Evolutionary conservation across 2,797 vertebrate species (phyloP), one percentile per base, ranked within the genome.

Genomic region (Sarcophilus harrisii): DNA sequence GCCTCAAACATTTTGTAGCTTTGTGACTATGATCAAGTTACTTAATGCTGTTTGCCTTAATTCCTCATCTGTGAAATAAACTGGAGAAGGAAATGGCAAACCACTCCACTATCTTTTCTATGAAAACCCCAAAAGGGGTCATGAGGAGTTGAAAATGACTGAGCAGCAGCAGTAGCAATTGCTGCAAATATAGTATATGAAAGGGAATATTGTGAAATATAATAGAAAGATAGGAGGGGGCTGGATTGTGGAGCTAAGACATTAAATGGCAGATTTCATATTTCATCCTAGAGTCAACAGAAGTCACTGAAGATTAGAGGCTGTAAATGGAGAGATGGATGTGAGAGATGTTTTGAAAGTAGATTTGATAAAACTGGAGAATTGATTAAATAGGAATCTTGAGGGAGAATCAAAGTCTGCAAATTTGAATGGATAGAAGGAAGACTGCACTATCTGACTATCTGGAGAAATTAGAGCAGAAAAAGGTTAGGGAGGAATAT

Each of bases 351-450:
- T 45, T 62, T 62, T 32, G 91, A 91, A 73, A 28, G 30, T 92
- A 57, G 2, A 92, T 62, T 93, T 3, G 58, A 90, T 92, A 52
- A 21, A 55, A 28, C 57, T 93, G 90, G 58, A 90, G 66, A 91
- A 90, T 28, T 90, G 62, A 94, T 94, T 87, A 90, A 93, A 96
- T 66, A 93, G 10, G 58, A 21, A 24, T 57, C 32, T 81, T 58
- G 32, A 58, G 90, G 29, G 18, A 95, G 45, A 81, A 92, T 94
- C 49, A 52, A 54, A 29, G 27, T 90, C 91, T 97, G 91, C 93
- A 95, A 11, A 16, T 11, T 52, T 59, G 54, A 96, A 14, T 66
- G 66, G 93, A 38, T 90, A 14, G 45, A 55, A 38, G 55, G n/a
- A 95, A 29, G 1, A 57, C 16, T 1, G 1, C 54, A 4, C 60